These are phyloP conservation scores for Siniperca scherzeri DNA, from an alignment of 2,797 vertebrate genomes.

Conservation along the genomic window DNA sequence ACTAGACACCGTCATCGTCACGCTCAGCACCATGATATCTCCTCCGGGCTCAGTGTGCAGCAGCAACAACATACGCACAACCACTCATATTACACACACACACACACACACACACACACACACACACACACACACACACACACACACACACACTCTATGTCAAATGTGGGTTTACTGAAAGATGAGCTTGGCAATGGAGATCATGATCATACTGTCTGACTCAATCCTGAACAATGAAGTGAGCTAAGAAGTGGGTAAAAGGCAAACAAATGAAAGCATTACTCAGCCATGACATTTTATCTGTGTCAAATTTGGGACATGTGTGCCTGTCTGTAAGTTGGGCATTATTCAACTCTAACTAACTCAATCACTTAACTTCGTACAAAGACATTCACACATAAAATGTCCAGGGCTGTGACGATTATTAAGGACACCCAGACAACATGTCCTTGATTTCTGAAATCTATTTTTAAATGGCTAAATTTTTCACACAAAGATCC, in stretches of 20 bases:
- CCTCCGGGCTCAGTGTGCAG: slow-evolving; percentile 14
- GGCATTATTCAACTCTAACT: not conserved
- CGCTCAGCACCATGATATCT: slow-evolving; percentile 55
- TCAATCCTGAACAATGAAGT: slow-evolving; percentile 57
- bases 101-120: slow-evolving; percentile 10
- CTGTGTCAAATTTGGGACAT: slow-evolving; percentile 23
- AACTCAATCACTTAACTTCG: not conserved
- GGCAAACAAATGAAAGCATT: slow-evolving; percentile 34
- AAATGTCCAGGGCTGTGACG: not conserved
- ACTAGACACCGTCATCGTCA: slow-evolving; percentile 38
- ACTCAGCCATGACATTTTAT: slow-evolving; percentile 47
- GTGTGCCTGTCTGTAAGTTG: slow-evolving; percentile 36
- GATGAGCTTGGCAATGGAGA: slow-evolving; percentile 46
- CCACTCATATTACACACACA: slow-evolving; percentile 38
- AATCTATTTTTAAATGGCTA: not conserved
- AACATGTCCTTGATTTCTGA: slow-evolving; percentile 6
- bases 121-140: slow-evolving; percentile 19
- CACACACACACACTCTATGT: slow-evolving; percentile 20
- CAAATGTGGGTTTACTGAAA: slow-evolving; percentile 64
- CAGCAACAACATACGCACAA: slow-evolving; percentile 21
- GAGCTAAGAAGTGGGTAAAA: slow-evolving; percentile 27
- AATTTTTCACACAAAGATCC: not conserved
- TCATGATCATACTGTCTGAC: slow-evolving; percentile 50
- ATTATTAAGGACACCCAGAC: not conserved
- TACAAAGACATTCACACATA: slow-evolving; percentile 7